A percentile compares a stretch with the other conserved stretches of the same genome.
Evolutionary conservation across 2,113 vertebrate genomes (phyloP).

Genomic region (Lagenorhynchus albirostris): DNA sequence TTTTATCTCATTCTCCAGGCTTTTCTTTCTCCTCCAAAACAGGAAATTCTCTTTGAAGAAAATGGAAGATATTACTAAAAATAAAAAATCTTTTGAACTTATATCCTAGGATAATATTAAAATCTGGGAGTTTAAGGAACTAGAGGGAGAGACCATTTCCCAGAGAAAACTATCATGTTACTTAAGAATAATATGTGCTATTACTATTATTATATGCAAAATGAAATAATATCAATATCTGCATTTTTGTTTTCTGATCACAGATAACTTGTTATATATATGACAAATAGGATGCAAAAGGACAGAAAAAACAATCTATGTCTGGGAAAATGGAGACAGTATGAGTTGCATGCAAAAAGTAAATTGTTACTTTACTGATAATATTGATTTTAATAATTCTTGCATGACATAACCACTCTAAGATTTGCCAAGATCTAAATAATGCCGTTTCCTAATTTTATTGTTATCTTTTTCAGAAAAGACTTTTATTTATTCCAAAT

Average conservation of each 20-base stretch:
- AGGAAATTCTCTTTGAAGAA: conserved; percentile 11
- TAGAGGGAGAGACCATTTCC: background rate
- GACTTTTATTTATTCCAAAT: background rate
- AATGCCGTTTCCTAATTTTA: background rate
- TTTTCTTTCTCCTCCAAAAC: background rate
- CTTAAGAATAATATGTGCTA: background rate
- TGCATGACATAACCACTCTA: background rate
- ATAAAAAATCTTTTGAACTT: background rate
- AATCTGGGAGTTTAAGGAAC: background rate
- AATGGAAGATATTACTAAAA: background rate
- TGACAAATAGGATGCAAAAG: background rate
- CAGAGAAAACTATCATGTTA: background rate
- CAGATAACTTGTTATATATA: background rate
- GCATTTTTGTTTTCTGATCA: background rate
- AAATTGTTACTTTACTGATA: background rate
- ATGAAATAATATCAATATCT: background rate
- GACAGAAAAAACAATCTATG: background rate
- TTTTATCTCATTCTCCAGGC: background rate
- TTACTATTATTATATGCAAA: background rate
- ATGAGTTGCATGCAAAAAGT: background rate
- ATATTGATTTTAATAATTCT: background rate
- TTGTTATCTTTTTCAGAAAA: background rate
- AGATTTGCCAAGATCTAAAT: background rate
- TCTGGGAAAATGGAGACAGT: background rate
- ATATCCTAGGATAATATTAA: background rate